Evolutionary conservation across 2,113 vertebrate genomes (phyloP).

Genomic region (Crocuta crocuta): DNA sequence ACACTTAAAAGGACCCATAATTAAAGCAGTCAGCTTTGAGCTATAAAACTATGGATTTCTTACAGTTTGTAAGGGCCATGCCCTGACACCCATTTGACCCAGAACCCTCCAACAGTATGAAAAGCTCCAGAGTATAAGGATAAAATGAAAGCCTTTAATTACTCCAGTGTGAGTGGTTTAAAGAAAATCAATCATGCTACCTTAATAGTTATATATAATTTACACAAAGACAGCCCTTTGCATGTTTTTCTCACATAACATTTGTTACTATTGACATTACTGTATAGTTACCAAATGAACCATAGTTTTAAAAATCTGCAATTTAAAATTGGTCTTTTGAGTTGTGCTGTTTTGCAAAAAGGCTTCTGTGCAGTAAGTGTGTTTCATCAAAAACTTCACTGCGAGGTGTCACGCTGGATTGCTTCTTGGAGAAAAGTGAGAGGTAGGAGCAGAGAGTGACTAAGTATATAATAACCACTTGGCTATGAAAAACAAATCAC

Average conservation of each 20-base stretch:
- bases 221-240: conserved; percentile 40
- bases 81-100: conserved; percentile 22
- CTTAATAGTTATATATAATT: conserved; percentile 59
- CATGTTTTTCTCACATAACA: conserved; percentile 12
- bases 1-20: conserved; percentile 60
- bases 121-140: conserved; percentile 33
- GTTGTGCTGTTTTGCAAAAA: conserved; percentile 45
- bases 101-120: conserved; percentile 14
- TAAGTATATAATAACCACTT: conserved; percentile 35
- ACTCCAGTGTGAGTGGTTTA: conserved; percentile 10
- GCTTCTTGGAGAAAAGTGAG: conserved; percentile 38
- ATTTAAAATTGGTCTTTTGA: conserved; percentile 37
- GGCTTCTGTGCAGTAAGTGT: conserved; percentile 8
- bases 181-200: conserved; percentile 56
- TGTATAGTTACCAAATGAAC: conserved; percentile 48
- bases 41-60: conserved; percentile 15
- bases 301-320: conserved; percentile 33
- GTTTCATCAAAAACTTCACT: conserved; percentile 51
- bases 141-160: conserved; percentile 67
- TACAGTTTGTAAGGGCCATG: conserved; percentile 10
- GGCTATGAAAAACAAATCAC: conserved; percentile 47
- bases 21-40: conserved; percentile 64
- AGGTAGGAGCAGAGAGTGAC: background rate
- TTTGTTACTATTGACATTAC: conserved; percentile 45
- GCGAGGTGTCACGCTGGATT: background rate